Percentiles rank a stretch among this genome's conserved stretches.
These are phyloP conservation scores for Kryphioiulus occultus DNA, from an alignment of 2,888 invertebrate species.

Conservation along the genomic window DNA sequence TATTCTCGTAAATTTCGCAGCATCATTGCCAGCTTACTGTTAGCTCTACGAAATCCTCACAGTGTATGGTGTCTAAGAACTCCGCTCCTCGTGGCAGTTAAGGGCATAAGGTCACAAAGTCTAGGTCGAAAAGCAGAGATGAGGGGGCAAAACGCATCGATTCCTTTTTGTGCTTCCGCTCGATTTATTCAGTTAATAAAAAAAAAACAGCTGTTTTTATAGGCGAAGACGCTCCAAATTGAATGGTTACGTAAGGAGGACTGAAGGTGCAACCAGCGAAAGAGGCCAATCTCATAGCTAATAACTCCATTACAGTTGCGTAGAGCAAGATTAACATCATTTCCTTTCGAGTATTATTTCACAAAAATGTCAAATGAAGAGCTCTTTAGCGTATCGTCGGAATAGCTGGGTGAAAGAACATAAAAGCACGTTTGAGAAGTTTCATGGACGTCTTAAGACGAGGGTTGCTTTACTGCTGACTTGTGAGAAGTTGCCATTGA, in stretches of 20 bases:
- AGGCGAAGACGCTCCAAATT: not conserved
- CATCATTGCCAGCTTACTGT: not conserved
- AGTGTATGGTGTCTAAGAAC: too few species aligned
- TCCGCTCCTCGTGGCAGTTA: too few species aligned
- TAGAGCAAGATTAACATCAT: not conserved
- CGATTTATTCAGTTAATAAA: conserved; percentile 10
- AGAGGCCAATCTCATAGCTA: not conserved
- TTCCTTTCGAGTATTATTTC: conserved; percentile 10
- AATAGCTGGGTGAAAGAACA: not conserved
- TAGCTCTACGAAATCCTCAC: not conserved
- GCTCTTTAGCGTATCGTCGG: not conserved
- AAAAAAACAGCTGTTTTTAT: conserved; percentile 11
- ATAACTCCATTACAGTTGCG: not conserved
- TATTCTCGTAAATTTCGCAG: not conserved
- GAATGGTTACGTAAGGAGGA: not conserved
- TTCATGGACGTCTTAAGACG: too few species aligned
- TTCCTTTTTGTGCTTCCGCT: conserved; percentile 2
- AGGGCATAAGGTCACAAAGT: not conserved
- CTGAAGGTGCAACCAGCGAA: not conserved
- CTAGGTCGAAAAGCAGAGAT: conserved; percentile 15
- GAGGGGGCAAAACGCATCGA: not conserved
- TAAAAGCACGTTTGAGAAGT: too few species aligned
- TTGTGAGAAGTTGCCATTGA: too few species aligned
- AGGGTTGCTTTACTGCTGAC: too few species aligned
- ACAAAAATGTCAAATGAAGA: conserved; percentile 18